Percentiles rank a stretch among this genome's conserved stretches.
phyloP scores from a whole-genome alignment of 2,888 invertebrate species.

The Diaperis boleti region DNA sequence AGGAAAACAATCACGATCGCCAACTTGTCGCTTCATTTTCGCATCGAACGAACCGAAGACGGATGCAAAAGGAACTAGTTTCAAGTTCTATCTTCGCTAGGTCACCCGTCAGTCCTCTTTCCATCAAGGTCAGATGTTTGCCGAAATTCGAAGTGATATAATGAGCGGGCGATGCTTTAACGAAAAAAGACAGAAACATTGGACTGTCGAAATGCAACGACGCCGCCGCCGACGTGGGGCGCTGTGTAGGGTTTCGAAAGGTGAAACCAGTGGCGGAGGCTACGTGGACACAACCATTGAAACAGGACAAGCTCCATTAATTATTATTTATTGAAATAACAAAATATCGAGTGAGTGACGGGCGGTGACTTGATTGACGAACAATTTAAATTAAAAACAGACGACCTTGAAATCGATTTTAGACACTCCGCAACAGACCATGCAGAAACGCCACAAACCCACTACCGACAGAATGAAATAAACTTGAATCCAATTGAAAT shows the following conservation, averaged over 20 bases:
- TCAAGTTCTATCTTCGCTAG: slow-evolving; percentile 47
- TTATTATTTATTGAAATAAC: slow-evolving; percentile 16
- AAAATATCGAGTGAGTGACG: slow-evolving; percentile 10
- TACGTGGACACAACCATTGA: too few species aligned
- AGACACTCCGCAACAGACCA: slow-evolving; percentile 3
- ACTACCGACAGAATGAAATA: background rate
- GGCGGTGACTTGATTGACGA: slow-evolving; percentile 12
- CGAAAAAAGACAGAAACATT: slow-evolving; percentile 7
- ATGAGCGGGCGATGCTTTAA: slow-evolving; percentile 19
- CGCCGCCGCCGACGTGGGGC: background rate
- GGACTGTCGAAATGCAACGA: slow-evolving; percentile 4
- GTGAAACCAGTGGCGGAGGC: slow-evolving; percentile 8
- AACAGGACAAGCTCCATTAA: slow-evolving; percentile 8
- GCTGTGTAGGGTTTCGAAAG: background rate
- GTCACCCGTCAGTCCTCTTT: slow-evolving; percentile 45
- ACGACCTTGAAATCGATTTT: slow-evolving; percentile 10
- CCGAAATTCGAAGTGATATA: slow-evolving; percentile 37
- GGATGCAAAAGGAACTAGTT: slow-evolving; percentile 39
- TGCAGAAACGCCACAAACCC: slow-evolving; percentile 9
- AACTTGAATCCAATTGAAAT: too few species aligned
- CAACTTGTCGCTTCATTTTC: slow-evolving; percentile 8
- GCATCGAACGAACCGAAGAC: slow-evolving; percentile 12
- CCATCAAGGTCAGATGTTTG: slow-evolving; percentile 42
- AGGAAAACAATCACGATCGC: background rate
- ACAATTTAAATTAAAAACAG: slow-evolving; percentile 2